Evolutionary conservation across 92 coral and sea anemone genomes (phyloP), one percentile per base, ranked within the genome.

Genomic region (Porites lobata): DNA sequence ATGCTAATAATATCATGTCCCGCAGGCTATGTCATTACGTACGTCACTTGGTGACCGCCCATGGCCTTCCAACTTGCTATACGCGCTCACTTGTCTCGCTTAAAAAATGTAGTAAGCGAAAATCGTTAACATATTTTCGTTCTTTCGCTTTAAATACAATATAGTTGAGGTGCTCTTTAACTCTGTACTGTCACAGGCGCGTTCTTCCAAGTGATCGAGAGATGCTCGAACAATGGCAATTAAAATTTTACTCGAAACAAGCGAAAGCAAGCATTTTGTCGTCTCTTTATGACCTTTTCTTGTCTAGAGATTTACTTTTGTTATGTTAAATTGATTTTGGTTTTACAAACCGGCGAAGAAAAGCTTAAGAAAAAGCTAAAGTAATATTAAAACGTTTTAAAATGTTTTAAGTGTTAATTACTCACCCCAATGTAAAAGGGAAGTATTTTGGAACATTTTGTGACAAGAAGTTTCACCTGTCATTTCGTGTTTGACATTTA

Each of bases 31-130:
- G 73, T 13, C 81, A 69, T 58, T 19, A 4, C 78, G 17, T 43
- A 63, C 87, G 87, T 84, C 87, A 84, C 87, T 50, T 72, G 17
- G 86, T 12, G 22, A 84, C 87, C 64, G 80, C 58, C 80, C 43
- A 78, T 70, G 82, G 22, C 62, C 53, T 75, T 50, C 56, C 1
- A 53, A 72, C 8, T 53, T 53, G 24, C 29, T 12, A 61, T 53
- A 56, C 56, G 68, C 50, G n/a, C 57, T 82, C 69, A 82, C 78
- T 72, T 26, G 69, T 13, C 29, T 24, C 77, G 54, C 77, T 81
- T 81, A 81, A 69, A 79, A 17, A 71, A 82, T 82, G 69, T 70
- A 82, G 83, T 22, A 38, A 59, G 67, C 70, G 24, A 57, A 81
- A 82, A 58, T 61, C 77, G 12, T 57, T 62, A 2, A 65, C 32